Base-by-base conservation (phyloP, 2,113 vertebrate species). In the Lophius piscatorius region DNA sequence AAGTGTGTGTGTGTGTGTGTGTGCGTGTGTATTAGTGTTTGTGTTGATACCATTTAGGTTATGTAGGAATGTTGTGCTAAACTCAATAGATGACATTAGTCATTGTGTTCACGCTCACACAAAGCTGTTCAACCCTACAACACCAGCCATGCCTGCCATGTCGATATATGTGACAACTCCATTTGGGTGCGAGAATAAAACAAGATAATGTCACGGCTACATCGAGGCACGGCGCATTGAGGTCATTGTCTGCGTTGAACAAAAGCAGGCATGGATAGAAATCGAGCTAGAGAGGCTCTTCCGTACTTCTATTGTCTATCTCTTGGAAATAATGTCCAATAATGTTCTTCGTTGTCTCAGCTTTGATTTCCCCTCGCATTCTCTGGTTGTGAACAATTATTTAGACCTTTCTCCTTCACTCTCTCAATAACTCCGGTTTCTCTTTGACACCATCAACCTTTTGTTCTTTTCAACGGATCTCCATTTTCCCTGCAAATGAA, bases 41-140 rank as follows among this genome's bases (percentile, higher is more conserved):
- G 29, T 31, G 29, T 31, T 31, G 1, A 2, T 10, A 2, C 29
- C 2, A 31, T 31, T 4, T 31, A 31, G 29, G 29, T 31, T 31
- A 10, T 31, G 29, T 31, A 10, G 9, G 29, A 39, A 69, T 41
- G 26, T 50, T 48, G 46, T 35, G n/a, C 39, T 29, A 54, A 62
- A 67, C 42, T 38, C 64, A 44, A 47, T n/a, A 46, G 34, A 22
- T 13, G n/a, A 54, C 60, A 70, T 71, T 54, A 74, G 58, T 63
- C 66, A 63, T 7, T 22, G 28, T 21, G 12, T 48, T 59, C 57
- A 54, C 51, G 57, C 63, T 23, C 35, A 12, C 36, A 16, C 33
- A 59, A 14, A 16, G 49, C 13, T 4, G 28, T 13, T 16, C 31
- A 46, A 20, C 28, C 41, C 41, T 28, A 28, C 18, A 1, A 6